phyloP scores from a whole-genome alignment of 2,797 vertebrate genomes.

The Halcyon leucocephala region DNA sequence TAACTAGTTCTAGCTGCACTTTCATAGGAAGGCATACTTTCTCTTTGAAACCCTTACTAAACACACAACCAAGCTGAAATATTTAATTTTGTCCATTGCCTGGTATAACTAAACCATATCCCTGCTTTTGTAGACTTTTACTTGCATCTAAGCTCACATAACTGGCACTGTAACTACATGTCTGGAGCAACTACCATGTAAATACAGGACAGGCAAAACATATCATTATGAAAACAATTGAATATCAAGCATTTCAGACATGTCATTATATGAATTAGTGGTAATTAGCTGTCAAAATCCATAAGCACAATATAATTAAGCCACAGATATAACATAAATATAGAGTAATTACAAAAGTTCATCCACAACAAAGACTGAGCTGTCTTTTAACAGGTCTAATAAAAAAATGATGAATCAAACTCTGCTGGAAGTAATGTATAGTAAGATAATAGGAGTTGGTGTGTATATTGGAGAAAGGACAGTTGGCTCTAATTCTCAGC shows the following conservation, averaged over 20 bases:
- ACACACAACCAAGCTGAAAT: not conserved
- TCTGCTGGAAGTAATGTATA: not conserved
- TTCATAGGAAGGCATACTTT: not conserved
- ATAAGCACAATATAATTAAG: slow-evolving; percentile 16
- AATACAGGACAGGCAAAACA: slow-evolving; percentile 22
- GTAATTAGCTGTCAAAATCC: slow-evolving; percentile 36
- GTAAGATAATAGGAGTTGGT: not conserved
- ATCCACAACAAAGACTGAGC: not conserved
- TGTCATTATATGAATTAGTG: slow-evolving; percentile 15
- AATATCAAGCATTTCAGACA: not conserved
- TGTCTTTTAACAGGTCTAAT: not conserved
- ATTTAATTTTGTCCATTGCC: not conserved
- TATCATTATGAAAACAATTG: not conserved
- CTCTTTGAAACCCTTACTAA: not conserved
- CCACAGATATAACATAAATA: not conserved
- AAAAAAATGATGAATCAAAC: slow-evolving; percentile 3
- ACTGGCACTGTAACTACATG: not conserved
- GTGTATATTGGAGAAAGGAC: not conserved
- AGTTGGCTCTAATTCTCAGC: not conserved
- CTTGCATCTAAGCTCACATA: not conserved
- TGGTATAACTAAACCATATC: not conserved
- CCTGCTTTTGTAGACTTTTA: not conserved
- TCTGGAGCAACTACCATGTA: not conserved
- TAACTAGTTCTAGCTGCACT: not conserved
- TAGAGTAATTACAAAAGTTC: not conserved